Evolutionary conservation across 2,113 vertebrate genomes (phyloP).

Genomic region (Aix galericulata): DNA sequence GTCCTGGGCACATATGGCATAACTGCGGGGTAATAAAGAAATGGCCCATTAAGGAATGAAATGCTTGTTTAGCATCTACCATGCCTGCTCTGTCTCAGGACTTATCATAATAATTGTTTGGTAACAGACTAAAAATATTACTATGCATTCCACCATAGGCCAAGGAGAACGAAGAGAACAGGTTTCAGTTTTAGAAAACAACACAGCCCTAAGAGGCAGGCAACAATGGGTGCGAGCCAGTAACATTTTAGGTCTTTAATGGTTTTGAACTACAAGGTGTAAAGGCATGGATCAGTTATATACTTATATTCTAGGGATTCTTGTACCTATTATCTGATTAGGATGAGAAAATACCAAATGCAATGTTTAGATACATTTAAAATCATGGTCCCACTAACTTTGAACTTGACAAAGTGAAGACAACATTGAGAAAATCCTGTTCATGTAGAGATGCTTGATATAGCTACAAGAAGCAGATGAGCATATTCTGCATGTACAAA

Average conservation of each 20-base stretch:
- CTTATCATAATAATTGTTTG: slow-evolving; percentile 54
- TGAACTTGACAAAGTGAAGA: not conserved
- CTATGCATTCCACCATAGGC: rapidly evolving
- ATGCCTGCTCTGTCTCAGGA: slow-evolving; percentile 40
- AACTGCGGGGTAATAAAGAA: slow-evolving; percentile 58
- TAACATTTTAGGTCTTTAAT: not conserved
- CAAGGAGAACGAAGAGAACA: not conserved
- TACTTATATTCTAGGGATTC: not conserved
- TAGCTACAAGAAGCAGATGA: not conserved
- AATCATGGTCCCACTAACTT: not conserved
- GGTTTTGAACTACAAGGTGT: not conserved
- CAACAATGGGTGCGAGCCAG: not conserved
- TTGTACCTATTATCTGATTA: not conserved
- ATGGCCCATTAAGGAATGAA: slow-evolving; percentile 68
- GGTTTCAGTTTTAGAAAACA: not conserved
- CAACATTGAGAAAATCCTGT: not conserved
- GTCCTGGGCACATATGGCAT: slow-evolving; percentile 42
- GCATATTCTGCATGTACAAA: not conserved
- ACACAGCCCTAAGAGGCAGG: not conserved
- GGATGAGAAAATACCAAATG: not conserved
- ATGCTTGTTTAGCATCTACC: slow-evolving; percentile 17
- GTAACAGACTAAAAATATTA: slow-evolving; percentile 8
- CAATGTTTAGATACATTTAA: not conserved
- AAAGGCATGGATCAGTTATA: not conserved
- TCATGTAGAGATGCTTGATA: not conserved